A percentile compares a stretch with the other conserved stretches of the same genome.
Evolutionary conservation across 2,797 vertebrate genomes (phyloP).

Genomic region (Tamandua tetradactyla): DNA sequence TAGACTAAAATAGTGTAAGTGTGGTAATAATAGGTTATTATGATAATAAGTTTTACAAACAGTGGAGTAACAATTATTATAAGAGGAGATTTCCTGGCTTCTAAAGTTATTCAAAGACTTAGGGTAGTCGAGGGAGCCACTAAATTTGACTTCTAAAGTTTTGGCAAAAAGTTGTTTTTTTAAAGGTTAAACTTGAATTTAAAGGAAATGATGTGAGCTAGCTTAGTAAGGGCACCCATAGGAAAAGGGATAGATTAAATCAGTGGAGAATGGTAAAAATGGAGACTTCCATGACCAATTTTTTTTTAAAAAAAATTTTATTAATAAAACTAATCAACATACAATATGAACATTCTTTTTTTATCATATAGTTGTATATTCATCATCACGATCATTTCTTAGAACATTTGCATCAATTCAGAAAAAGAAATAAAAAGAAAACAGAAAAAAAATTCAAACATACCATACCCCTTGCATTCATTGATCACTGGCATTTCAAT

Average conservation of each 20-base stretch:
- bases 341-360: too few relatives aligned
- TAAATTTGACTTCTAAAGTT: constrained; percentile 43
- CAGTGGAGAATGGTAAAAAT: not conserved
- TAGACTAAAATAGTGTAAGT: not conserved
- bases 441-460: too few relatives aligned
- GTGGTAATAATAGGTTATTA: not conserved
- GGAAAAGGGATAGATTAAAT: not conserved
- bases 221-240: not conserved
- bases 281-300: not conserved
- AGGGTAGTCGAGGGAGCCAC: not conserved
- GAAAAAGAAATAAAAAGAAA: too few relatives aligned
- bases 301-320: too few relatives aligned
- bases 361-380: too few relatives aligned
- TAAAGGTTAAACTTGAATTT: not conserved
- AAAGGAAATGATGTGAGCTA: not conserved
- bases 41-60: not conserved
- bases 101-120: not conserved
- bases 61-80: not conserved
- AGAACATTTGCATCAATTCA: too few relatives aligned
- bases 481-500: too few relatives aligned
- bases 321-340: too few relatives aligned
- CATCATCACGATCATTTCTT: too few relatives aligned
- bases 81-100: constrained; percentile 8
- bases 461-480: too few relatives aligned
- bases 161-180: not conserved